Conservation (phyloP, 2,797 vertebrate species). For the Pipistrellus nathusii region DNA sequence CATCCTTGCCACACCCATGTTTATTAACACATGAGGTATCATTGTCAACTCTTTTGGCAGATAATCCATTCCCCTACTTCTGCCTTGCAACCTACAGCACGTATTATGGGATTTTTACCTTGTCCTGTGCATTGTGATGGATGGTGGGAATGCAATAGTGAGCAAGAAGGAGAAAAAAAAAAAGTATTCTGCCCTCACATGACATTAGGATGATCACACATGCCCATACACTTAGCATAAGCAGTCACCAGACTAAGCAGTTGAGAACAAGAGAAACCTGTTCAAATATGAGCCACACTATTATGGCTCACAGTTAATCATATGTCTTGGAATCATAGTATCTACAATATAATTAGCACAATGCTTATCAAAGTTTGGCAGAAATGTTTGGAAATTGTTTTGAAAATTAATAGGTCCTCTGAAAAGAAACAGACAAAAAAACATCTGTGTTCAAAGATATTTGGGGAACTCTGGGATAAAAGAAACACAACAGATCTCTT, state of each 20-base stretch:
- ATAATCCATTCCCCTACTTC: not conserved
- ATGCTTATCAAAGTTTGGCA: not conserved
- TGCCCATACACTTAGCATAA: too few species aligned
- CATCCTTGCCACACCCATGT: not conserved
- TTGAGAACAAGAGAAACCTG: not conserved
- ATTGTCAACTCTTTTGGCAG: not conserved
- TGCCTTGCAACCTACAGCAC: not conserved
- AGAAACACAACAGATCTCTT: not conserved
- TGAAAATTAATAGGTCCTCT: not conserved
- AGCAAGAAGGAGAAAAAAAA: not conserved
- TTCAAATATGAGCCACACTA: not conserved
- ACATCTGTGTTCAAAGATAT: not conserved
- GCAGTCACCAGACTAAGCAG: not conserved
- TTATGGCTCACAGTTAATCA: not conserved
- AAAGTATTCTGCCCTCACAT: not conserved
- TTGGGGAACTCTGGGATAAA: not conserved
- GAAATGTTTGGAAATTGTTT: not conserved
- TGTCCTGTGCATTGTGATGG: not conserved
- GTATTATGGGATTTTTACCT: not conserved
- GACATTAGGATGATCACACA: not conserved
- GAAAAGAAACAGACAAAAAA: conserved; percentile 10
- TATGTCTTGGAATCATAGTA: not conserved
- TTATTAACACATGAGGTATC: not conserved
- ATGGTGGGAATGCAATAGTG: not conserved
- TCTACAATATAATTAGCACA: not conserved